Evolutionary conservation across 2,888 invertebrate genomes (phyloP).

Genomic region (Prenolepis imparis): DNA sequence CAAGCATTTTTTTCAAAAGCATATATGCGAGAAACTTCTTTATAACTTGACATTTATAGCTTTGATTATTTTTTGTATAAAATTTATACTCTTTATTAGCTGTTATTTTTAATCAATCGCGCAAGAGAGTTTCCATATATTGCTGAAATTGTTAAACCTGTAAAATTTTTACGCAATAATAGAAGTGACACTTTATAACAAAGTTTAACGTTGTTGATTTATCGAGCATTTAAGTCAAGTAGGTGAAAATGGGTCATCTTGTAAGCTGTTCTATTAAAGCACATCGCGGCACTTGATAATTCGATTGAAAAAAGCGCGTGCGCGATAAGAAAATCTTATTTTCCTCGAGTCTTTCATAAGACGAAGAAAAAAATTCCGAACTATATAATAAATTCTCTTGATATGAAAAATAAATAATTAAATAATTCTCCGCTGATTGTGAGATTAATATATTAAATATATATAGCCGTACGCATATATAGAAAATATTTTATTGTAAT

Average conservation of each 20-base stretch:
- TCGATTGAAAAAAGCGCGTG: conserved; percentile 45
- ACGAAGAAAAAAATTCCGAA: not conserved
- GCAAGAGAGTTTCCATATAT: not conserved
- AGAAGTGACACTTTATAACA: conserved; percentile 52
- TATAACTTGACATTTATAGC: not conserved
- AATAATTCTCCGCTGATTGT: not conserved
- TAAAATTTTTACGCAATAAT: conserved; percentile 17
- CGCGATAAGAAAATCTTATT: conserved; percentile 6
- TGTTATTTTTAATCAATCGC: not conserved
- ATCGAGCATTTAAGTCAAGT: conserved; percentile 59
- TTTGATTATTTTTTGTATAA: not conserved
- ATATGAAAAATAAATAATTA: not conserved
- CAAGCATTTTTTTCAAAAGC: not conserved
- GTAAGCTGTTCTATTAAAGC: conserved; percentile 60
- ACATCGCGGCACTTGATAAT: conserved; percentile 57
- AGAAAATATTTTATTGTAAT: not conserved
- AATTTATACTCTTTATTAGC: not conserved
- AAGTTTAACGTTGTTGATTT: conserved; percentile 62
- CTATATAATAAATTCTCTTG: not conserved
- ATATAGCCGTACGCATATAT: too few relatives aligned
- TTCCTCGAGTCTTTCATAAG: not conserved
- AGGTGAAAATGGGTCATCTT: conserved; percentile 69
- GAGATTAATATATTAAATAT: not conserved
- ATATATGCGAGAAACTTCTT: not conserved
- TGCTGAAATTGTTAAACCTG: not conserved